These are phyloP conservation scores for Girardinus metallicus DNA, from an alignment of 2,797 vertebrate genomes.

Conservation along the genomic window DNA sequence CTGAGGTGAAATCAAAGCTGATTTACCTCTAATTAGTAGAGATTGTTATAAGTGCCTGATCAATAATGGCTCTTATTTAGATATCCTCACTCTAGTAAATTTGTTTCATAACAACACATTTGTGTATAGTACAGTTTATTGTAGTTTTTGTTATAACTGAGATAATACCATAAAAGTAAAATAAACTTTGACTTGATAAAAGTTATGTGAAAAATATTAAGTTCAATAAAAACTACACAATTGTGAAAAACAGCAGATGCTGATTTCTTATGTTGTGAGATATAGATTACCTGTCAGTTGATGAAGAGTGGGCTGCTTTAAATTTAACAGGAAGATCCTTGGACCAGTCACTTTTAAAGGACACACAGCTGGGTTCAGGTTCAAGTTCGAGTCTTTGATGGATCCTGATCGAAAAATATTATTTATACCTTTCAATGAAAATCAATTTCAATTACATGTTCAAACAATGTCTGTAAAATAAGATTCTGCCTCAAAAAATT, in stretches of 20 bases:
- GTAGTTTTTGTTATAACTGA: no score
- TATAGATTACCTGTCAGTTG: slow-evolving; percentile 7
- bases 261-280: background rate
- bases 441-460: background rate
- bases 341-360: background rate
- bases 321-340: slow-evolving; percentile 7
- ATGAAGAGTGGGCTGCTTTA: background rate
- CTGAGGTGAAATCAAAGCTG: background rate
- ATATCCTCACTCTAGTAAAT: background rate
- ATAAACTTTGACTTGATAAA: no score
- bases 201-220: background rate
- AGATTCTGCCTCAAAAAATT: background rate
- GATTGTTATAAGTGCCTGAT: background rate
- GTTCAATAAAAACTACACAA: background rate
- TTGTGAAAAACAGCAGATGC: background rate
- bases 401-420: background rate
- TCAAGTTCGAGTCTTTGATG: background rate
- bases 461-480: background rate
- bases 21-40: background rate
- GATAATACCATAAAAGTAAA: no score
- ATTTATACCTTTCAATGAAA: no score
- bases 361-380: slow-evolving; percentile 2
- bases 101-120: background rate
- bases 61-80: background rate
- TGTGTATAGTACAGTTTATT: background rate